Percentiles rank a stretch among this genome's conserved stretches.
Evolutionary conservation across 2,888 invertebrate species (phyloP).

Genomic region (Agrotis segetum): DNA sequence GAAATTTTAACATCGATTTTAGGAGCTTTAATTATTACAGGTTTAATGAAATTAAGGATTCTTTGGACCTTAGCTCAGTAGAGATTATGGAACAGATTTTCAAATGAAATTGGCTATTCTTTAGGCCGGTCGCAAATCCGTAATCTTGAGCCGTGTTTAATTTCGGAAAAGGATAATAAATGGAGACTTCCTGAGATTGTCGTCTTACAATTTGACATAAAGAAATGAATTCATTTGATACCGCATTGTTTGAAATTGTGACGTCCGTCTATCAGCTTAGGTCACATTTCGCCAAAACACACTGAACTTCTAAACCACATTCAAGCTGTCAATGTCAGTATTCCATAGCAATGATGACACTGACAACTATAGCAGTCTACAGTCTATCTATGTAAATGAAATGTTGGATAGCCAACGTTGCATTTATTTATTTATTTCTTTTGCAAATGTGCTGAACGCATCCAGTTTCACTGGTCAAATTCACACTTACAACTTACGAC

Average conservation of each 20-base stretch:
- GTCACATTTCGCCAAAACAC: not conserved
- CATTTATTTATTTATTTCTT: too few species aligned
- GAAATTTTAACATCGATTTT: constrained; percentile 63
- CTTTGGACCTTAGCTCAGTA: constrained; percentile 37
- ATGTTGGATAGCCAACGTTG: too few species aligned
- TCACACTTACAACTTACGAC: not conserved
- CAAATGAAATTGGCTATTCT: constrained; percentile 40
- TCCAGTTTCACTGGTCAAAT: not conserved
- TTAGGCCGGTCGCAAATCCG: constrained; percentile 31
- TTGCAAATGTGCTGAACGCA: too few species aligned
- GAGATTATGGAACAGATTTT: constrained; percentile 48
- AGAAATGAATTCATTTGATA: not conserved
- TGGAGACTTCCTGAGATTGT: not conserved
- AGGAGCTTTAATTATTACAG: constrained; percentile 57
- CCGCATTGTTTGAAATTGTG: not conserved
- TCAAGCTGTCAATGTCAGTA: not conserved
- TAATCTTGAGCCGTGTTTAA: constrained; percentile 42
- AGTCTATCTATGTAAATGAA: too few species aligned
- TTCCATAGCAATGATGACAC: not conserved
- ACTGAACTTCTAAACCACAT: not conserved
- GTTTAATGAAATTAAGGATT: constrained; percentile 59
- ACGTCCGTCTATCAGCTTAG: not conserved
- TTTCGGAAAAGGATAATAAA: constrained; percentile 17
- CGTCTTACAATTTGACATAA: not conserved
- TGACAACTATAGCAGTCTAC: too few species aligned